phyloP scores from a whole-genome alignment of 1,140 invertebrate species.

The Argopecten irradians region DNA sequence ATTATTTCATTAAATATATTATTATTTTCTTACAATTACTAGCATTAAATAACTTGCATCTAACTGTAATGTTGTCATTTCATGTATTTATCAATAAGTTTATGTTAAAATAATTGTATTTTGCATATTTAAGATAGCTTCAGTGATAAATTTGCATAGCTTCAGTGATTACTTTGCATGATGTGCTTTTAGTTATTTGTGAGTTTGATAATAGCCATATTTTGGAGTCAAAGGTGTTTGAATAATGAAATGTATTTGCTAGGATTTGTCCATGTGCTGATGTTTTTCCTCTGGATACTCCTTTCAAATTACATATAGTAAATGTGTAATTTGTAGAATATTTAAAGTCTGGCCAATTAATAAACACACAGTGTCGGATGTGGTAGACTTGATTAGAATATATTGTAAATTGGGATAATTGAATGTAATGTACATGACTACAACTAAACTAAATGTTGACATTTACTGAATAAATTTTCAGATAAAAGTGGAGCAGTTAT shows the following conservation, averaged over 20 bases:
- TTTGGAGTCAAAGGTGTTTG: too few species aligned
- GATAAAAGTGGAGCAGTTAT: conserved; percentile 82
- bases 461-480: conserved; percentile 78
- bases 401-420: neutral
- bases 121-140: too few species aligned
- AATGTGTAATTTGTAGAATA: neutral
- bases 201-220: too few species aligned
- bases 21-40: neutral
- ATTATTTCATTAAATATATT: neutral
- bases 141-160: too few species aligned
- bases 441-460: neutral
- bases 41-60: neutral
- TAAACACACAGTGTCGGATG: too few species aligned
- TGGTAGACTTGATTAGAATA: neutral
- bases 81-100: neutral
- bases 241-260: too few species aligned
- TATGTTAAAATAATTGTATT: neutral
- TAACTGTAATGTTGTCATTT: neutral
- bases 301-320: neutral
- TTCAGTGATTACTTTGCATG: too few species aligned
- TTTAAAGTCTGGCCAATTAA: too few species aligned
- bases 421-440: neutral
- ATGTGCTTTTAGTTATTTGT: too few species aligned
- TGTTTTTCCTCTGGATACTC: neutral
- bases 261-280: too few species aligned